phyloP scores from a whole-genome alignment of 2,888 invertebrate species.

The Eupithecia subumbrata region DNA sequence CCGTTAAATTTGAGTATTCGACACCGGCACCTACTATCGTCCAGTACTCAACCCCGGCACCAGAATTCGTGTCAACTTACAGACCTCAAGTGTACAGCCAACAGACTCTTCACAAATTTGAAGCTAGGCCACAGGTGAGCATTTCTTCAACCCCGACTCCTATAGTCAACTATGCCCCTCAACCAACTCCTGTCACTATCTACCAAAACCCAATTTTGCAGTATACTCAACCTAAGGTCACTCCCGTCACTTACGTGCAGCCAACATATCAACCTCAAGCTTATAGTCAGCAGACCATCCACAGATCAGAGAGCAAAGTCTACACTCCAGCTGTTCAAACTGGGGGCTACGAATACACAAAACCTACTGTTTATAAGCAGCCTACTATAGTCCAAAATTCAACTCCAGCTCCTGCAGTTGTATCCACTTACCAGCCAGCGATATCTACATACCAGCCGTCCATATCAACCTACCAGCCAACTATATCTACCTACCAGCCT shows the following conservation, averaged over 20 bases:
- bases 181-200: constrained; percentile 67
- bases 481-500: constrained; percentile 22
- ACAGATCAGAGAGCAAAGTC: constrained; percentile 59
- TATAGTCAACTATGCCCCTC: constrained; percentile 61
- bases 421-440: constrained; percentile 25
- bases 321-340: constrained; percentile 54
- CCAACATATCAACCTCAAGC: constrained; percentile 62
- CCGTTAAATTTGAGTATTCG: constrained; percentile 58
- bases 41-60: constrained; percentile 38
- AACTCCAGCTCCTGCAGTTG: constrained; percentile 52
- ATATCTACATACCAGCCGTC: constrained; percentile 25
- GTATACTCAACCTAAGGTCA: constrained; percentile 63
- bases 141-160: constrained; percentile 67
- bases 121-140: constrained; percentile 57
- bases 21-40: constrained; percentile 36
- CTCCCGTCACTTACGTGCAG: constrained; percentile 61
- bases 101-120: constrained; percentile 66
- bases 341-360: constrained; percentile 52
- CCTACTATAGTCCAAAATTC: constrained; percentile 54
- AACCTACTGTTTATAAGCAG: constrained; percentile 52
- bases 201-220: constrained; percentile 73
- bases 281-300: constrained; percentile 67
- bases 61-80: constrained; percentile 59
- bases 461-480: constrained; percentile 25
- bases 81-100: constrained; percentile 64